A percentile compares a stretch with the other conserved stretches of the same genome.
Conservation (phyloP, 2,113 vertebrate species). For the Elephantulus edwardii region DNA sequence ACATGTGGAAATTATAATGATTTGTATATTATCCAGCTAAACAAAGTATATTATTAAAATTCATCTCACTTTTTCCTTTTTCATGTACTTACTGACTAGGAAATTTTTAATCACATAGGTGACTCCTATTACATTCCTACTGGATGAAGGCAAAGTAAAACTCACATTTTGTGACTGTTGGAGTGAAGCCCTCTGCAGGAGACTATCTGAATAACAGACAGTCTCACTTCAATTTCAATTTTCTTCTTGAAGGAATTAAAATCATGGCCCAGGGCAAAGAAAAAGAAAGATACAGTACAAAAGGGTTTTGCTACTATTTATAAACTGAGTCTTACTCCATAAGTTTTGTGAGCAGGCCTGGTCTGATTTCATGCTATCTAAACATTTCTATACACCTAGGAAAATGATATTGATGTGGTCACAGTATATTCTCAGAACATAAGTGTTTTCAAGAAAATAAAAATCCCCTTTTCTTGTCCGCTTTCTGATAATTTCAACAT, state of each 20-base stretch:
- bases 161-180: rapidly evolving
- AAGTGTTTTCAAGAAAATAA: neutral
- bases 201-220: neutral
- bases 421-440: rapidly evolving
- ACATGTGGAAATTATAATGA: neutral
- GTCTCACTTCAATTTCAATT: neutral
- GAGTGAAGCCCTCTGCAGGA: neutral
- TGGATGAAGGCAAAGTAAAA: too few relatives aligned
- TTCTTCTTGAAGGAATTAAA: neutral
- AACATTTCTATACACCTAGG: neutral
- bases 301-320: neutral
- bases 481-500: neutral
- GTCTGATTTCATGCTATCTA: rapidly evolving
- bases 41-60: neutral
- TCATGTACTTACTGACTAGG: neutral
- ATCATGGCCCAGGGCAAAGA: neutral
- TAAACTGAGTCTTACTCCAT: neutral
- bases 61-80: neutral
- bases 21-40: neutral
- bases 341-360: neutral
- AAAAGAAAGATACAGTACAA: neutral
- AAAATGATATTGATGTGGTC: neutral
- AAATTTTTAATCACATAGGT: neutral
- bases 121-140: neutral
- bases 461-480: neutral